Evolutionary conservation across 37 sponge, comb jelly and placozoan species (phyloP).

Genomic region (Petrosia ficiformis): DNA sequence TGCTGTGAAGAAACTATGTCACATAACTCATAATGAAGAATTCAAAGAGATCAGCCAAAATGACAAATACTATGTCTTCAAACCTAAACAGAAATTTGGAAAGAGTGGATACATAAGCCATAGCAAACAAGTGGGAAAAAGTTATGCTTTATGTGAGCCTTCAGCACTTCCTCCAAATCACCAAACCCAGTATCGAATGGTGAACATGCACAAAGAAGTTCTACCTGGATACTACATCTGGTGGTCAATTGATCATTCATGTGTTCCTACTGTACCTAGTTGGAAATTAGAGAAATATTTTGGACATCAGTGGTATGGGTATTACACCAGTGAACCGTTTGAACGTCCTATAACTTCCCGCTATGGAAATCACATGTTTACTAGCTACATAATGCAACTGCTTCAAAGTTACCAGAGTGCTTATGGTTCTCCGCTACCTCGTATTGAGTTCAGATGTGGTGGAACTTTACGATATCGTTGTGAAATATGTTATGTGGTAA

Average conservation of each 20-base stretch:
- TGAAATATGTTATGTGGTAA: slow-evolving; percentile 4
- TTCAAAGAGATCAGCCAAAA: background rate
- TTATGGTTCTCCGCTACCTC: background rate
- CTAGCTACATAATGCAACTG: background rate
- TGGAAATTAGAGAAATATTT: background rate
- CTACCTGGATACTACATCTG: slow-evolving; percentile 6
- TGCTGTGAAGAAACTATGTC: background rate
- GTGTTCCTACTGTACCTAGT: background rate
- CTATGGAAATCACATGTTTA: background rate
- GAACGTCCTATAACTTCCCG: background rate
- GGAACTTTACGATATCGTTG: background rate
- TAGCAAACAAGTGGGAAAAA: background rate
- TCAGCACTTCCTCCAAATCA: background rate
- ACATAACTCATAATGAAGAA: background rate
- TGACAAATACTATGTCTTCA: background rate
- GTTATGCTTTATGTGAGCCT: background rate
- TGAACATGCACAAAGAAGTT: background rate
- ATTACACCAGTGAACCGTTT: background rate
- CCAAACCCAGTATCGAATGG: background rate
- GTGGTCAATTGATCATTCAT: background rate
- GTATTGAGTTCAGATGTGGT: background rate
- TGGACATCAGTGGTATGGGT: too few relatives aligned
- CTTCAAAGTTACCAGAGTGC: background rate
- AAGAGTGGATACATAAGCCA: background rate
- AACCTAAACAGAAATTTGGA: slow-evolving; percentile 11